Base-by-base conservation (phyloP, 2,113 vertebrate genomes). In the Empidonax alnorum region DNA sequence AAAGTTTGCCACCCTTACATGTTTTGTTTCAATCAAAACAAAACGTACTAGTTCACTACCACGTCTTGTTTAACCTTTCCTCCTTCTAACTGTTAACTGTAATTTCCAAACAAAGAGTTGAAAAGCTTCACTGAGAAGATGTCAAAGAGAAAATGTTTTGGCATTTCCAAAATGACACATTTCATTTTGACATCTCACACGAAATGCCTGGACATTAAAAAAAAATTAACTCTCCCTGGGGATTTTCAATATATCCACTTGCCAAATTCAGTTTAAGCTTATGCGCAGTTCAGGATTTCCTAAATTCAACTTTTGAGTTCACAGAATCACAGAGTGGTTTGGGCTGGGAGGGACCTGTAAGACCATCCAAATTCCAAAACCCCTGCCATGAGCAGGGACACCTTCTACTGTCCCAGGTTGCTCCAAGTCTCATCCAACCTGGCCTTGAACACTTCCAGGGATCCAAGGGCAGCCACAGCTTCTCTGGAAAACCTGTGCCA, bases 81-180 rank as follows among this genome's bases (percentile, higher is more conserved):
- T 84, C 42, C 62, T 87, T 65, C 76, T 65, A 84, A 89, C 79
- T 73, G 76, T 35, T 92, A 89, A 52, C 37, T 61, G 52, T 7
- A 79, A 75, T 81, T 93, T 66, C 69, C 49, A 93, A 94, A 84
- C 56, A 87, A 85, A 88, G 92, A 73, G 31, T 42, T 84, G 49
- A 96, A 97, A 95, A 96, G 73, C 69, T 84, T 65, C 66, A 75
- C 35, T 93, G 82, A 93, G 84, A 81, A 76, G 85, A 83, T 62
- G 91, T 96, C 94, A 95, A 62, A 94, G 91, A 92, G 47, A 68
- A 93, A 96, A 92, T 31, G 65, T 87, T 96, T 87, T 87, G 89
- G 84, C 93, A 89, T 96, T 96, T 97, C 94, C 39, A 10, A 93
- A 93, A 89, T 66, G 93, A 96, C 91, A 94, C 84, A 66, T 96